These are phyloP conservation scores for Porites australiensis DNA, from an alignment of 64 coral and sea anemone species.

Conservation along the genomic window DNA sequence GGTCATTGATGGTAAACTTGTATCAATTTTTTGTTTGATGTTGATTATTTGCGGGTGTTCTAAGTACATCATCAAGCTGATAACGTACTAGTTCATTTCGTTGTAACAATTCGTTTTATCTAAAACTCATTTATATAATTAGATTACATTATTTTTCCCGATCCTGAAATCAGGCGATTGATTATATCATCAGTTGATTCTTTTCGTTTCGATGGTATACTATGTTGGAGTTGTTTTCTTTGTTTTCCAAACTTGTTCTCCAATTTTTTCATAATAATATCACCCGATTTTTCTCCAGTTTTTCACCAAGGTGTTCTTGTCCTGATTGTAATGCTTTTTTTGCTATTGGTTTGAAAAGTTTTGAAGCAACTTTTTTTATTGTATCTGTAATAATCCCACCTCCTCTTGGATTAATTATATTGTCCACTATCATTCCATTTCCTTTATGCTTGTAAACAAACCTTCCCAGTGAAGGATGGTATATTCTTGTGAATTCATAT, in stretches of 20 bases:
- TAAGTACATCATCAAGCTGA: not conserved
- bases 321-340: not conserved
- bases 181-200: not conserved
- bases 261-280: not conserved
- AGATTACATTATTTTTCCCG: not conserved
- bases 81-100: not conserved
- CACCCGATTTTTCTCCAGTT: constrained; percentile 10
- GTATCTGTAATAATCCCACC: not conserved
- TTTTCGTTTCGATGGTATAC: not conserved
- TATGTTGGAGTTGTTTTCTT: too few relatives aligned
- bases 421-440: not conserved
- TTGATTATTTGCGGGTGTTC: not conserved
- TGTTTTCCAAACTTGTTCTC: too few relatives aligned
- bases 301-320: not conserved
- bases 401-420: not conserved
- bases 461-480: not conserved
- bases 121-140: not conserved
- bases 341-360: not conserved
- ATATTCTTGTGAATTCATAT: not conserved
- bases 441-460: not conserved
- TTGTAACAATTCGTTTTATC: not conserved
- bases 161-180: not conserved
- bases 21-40: not conserved
- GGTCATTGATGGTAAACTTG: not conserved
- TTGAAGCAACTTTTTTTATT: not conserved